These are phyloP conservation scores for Caenorhabditis uteleia DNA, from an alignment of 2,888 invertebrate genomes.

Conservation along the genomic window DNA sequence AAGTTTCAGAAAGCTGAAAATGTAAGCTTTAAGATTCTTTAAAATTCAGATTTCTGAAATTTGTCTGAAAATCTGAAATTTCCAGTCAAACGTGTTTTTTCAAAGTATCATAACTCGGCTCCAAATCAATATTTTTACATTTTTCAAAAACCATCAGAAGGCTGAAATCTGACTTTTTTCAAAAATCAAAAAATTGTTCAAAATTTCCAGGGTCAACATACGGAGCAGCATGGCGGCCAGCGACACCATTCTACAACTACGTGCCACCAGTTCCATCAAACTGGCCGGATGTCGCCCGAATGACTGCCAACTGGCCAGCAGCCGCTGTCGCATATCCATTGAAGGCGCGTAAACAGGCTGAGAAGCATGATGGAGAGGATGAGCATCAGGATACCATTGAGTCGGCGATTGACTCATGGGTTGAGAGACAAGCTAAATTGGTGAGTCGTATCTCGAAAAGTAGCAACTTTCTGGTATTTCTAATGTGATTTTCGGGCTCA, in stretches of 20 bases:
- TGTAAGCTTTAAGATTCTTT: no score
- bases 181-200: no score
- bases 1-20: no score
- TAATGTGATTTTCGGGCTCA: neutral
- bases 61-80: no score
- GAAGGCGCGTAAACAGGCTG: slow-evolving; percentile 34
- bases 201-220: slow-evolving; percentile 67
- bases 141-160: no score
- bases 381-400: slow-evolving; percentile 54
- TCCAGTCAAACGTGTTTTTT: no score
- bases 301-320: slow-evolving; percentile 63
- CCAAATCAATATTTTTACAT: no score
- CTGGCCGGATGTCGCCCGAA: slow-evolving; percentile 61
- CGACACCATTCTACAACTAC: slow-evolving; percentile 69
- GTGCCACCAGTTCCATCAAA: slow-evolving; percentile 69
- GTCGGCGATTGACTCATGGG: slow-evolving; percentile 57
- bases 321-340: slow-evolving; percentile 59
- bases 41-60: no score
- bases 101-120: no score
- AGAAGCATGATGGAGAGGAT: slow-evolving; percentile 34
- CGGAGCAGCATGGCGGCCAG: slow-evolving; percentile 68
- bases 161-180: no score
- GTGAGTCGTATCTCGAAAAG: slow-evolving; percentile 19
- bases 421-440: slow-evolving; percentile 51
- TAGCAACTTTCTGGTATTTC: neutral